Percentiles rank a stretch among this genome's conserved stretches.
phyloP scores from a whole-genome alignment of 92 coral and sea anemone genomes.

The Phenganax subtilis region DNA sequence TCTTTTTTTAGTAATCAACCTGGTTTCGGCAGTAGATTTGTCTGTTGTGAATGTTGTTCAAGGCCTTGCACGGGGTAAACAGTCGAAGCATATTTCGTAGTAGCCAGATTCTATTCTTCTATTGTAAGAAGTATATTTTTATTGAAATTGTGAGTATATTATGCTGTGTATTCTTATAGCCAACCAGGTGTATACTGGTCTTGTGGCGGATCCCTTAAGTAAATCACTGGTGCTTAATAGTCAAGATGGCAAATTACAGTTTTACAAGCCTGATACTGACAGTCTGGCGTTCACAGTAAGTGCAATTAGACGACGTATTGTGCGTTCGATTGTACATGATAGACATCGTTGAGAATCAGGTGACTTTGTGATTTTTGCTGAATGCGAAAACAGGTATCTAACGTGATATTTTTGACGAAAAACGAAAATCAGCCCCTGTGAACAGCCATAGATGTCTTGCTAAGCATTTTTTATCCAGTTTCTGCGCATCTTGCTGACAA shows the following conservation, averaged over 20 bases:
- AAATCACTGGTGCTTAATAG: slow-evolving; percentile 69
- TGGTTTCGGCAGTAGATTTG: slow-evolving; percentile 70
- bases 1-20: slow-evolving; percentile 64
- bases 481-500: no score
- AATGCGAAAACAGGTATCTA: no score
- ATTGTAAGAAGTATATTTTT: background rate
- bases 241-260: slow-evolving; percentile 83
- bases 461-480: no score
- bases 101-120: background rate
- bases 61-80: slow-evolving; percentile 74
- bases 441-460: no score
- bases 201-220: slow-evolving; percentile 77
- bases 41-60: slow-evolving; percentile 69
- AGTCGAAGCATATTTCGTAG: background rate
- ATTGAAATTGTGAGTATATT: background rate
- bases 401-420: no score
- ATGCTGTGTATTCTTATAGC: slow-evolving; percentile 35
- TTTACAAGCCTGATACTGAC: slow-evolving; percentile 67
- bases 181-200: slow-evolving; percentile 43
- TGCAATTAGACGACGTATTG: background rate
- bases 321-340: no score
- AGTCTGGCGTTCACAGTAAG: slow-evolving; percentile 70
- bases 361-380: no score
- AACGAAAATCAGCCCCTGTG: no score
- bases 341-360: no score